Evolutionary conservation across 2,888 invertebrate genomes (phyloP).

Genomic region (Lepidonotus clava): DNA sequence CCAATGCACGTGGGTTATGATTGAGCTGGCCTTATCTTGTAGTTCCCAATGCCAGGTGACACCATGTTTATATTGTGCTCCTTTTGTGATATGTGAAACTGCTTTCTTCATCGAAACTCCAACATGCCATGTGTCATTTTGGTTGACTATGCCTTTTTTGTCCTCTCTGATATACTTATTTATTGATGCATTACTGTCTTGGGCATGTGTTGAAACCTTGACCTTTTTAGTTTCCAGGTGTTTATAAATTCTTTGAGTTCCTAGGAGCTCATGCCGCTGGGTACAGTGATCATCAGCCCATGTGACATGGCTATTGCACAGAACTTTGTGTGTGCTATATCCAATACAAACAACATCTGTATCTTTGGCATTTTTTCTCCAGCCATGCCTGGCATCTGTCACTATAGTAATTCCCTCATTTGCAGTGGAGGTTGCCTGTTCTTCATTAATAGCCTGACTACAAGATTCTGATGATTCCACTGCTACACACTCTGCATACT

Average conservation of each 20-base stretch:
- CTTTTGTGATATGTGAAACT: neutral
- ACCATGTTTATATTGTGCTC: neutral
- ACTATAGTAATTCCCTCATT: neutral
- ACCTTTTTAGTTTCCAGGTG: neutral
- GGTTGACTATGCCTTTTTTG: neutral
- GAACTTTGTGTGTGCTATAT: neutral
- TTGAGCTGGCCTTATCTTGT: neutral
- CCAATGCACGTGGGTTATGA: neutral
- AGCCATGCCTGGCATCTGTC: neutral
- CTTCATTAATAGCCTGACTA: too few species aligned
- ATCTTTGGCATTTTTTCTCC: neutral
- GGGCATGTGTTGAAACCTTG: neutral
- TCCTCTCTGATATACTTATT: neutral
- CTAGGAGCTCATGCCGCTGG: neutral
- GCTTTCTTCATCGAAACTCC: neutral
- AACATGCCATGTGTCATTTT: neutral
- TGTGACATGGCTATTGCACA: neutral
- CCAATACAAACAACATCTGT: neutral
- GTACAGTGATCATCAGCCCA: neutral
- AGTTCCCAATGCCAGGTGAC: neutral
- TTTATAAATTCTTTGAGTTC: neutral
- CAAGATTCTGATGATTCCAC: too few species aligned
- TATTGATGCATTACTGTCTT: neutral
- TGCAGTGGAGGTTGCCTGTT: too few species aligned
- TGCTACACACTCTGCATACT: too few species aligned